These are phyloP conservation scores for Montifringilla adamsi DNA, from an alignment of 2,113 vertebrate genomes.

Conservation along the genomic window DNA sequence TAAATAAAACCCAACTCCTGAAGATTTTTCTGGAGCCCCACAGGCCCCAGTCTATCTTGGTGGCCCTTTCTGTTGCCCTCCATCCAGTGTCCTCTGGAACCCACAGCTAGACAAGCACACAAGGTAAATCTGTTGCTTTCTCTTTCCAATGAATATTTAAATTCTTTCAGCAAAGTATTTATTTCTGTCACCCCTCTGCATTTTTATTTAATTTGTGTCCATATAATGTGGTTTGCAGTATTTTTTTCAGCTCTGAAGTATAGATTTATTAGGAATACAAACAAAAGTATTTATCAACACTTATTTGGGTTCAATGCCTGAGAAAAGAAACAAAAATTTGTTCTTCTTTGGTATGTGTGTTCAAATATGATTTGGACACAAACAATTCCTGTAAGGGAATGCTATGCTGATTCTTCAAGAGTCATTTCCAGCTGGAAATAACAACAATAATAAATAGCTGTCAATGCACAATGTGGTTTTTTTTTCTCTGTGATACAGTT, in stretches of 20 bases:
- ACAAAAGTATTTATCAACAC: not conserved
- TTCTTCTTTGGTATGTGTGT: not conserved
- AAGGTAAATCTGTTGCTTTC: not conserved
- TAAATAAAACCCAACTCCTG: not conserved
- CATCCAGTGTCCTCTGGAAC: not conserved
- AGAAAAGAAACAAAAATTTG: not conserved
- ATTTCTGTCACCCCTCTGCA: not conserved
- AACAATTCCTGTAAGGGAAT: not conserved
- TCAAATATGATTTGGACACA: not conserved
- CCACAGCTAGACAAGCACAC: not conserved
- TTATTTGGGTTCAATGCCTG: not conserved
- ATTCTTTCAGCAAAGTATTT: not conserved
- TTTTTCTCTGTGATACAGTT: not conserved
- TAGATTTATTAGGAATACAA: not conserved
- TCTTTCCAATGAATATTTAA: not conserved
- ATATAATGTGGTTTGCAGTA: not conserved
- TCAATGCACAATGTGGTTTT: not conserved
- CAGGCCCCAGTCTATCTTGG: accelerated
- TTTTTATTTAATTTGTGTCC: not conserved
- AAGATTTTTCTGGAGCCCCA: not conserved
- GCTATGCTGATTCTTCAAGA: not conserved
- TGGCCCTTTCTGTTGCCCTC: not conserved
- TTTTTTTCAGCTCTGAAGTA: not conserved
- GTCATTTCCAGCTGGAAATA: not conserved
- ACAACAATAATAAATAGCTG: not conserved